Evolutionary conservation across 2,888 invertebrate species (phyloP).

Genomic region (Apodemia zela): DNA sequence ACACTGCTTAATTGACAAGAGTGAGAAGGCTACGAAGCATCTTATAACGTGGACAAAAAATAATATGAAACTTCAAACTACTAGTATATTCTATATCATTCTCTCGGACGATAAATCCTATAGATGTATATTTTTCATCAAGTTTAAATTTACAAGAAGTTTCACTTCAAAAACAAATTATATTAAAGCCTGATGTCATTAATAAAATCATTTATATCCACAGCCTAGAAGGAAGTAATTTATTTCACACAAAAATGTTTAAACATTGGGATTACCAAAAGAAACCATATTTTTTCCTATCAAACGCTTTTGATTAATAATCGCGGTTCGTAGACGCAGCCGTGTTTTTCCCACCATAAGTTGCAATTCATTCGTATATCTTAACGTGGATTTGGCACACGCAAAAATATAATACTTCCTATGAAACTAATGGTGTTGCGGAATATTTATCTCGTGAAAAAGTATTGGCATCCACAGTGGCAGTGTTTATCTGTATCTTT

Average conservation of each 20-base stretch:
- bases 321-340: constrained; percentile 54
- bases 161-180: not conserved
- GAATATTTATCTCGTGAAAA: not conserved
- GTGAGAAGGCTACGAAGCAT: too few relatives aligned
- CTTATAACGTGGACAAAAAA: too few relatives aligned
- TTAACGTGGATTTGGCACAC: constrained; percentile 46
- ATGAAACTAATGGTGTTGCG: constrained; percentile 8
- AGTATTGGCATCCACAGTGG: constrained; percentile 13
- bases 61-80: too few relatives aligned
- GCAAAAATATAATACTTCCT: constrained; percentile 12
- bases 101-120: too few relatives aligned
- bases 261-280: constrained; percentile 39
- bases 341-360: constrained; percentile 69
- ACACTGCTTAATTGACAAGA: too few relatives aligned
- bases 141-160: not conserved
- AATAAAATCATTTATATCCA: constrained; percentile 21
- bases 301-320: constrained; percentile 69
- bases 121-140: too few relatives aligned
- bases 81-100: too few relatives aligned
- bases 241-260: constrained; percentile 41
- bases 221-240: constrained; percentile 37
- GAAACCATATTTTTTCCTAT: constrained; percentile 63
- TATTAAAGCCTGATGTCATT: not conserved
- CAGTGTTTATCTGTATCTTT: not conserved
- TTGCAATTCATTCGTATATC: constrained; percentile 62